phyloP scores from a whole-genome alignment of 2,888 invertebrate species.

The Coleophora flavipennella region DNA sequence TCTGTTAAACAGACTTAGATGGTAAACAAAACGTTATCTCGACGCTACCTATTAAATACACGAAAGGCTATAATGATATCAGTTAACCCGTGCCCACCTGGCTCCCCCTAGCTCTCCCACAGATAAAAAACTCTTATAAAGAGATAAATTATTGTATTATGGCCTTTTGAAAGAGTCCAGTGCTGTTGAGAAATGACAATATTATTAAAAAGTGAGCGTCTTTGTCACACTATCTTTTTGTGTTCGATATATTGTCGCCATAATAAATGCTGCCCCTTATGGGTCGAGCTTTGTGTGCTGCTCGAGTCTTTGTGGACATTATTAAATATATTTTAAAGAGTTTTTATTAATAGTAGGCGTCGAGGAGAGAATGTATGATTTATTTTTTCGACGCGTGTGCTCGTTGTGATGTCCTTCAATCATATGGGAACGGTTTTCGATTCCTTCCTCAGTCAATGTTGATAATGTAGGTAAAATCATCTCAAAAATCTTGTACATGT shows the following conservation, averaged over 20 bases:
- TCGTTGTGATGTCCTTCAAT: constrained; percentile 52
- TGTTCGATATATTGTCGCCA: constrained; percentile 71
- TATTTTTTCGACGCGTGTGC: constrained; percentile 73
- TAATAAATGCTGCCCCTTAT: constrained; percentile 72
- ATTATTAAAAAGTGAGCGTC: constrained; percentile 72
- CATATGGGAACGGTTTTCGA: constrained; percentile 10
- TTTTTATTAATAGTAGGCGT: constrained; percentile 71
- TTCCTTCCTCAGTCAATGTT: neutral
- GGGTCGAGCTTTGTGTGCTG: constrained; percentile 60
- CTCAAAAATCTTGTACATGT: neutral
- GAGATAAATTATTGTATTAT: constrained; percentile 72
- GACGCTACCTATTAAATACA: constrained; percentile 8
- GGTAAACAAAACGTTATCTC: too few relatives aligned
- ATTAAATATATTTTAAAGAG: constrained; percentile 73
- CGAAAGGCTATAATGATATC: constrained; percentile 21
- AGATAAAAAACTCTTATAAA: constrained; percentile 68
- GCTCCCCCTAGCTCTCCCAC: constrained; percentile 52
- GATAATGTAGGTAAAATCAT: neutral
- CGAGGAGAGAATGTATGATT: constrained; percentile 63
- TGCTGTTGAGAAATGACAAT: constrained; percentile 73
- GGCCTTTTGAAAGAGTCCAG: constrained; percentile 73
- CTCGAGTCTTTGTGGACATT: constrained; percentile 65
- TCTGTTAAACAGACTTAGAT: too few relatives aligned
- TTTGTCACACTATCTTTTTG: constrained; percentile 73
- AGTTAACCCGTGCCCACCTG: constrained; percentile 68